Base-by-base conservation (phyloP, 2,797 vertebrate species). In the Numenius phaeopus region DNA sequence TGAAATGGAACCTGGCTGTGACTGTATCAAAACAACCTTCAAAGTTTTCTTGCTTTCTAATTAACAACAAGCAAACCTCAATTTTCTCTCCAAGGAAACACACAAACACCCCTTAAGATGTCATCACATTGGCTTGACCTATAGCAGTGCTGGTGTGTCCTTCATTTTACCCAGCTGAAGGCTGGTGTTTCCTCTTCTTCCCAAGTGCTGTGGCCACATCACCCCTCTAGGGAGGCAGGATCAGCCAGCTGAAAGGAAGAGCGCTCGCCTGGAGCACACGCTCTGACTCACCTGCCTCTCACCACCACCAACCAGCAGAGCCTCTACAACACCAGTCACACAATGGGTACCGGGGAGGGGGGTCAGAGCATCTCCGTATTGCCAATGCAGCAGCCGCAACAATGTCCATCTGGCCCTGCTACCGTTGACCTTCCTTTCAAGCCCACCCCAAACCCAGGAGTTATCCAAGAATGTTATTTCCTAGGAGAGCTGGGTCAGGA, bases 401-500 rank as follows among this genome's bases (percentile, higher is more conserved):
- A 62, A 79, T 0, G 18, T 79, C 89, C 93, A 84, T 89, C 85
- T 93, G 94, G 69, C 50, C 85, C 58, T 58, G 50, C 76, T 84
- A 37, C 65, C 3, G 0, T 4, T 86, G 89, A 83, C 81, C 66
- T 93, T 77, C 70, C 94, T 85, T 81, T 71, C 69, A 83, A 89
- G 89, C 67, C 32, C 69, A 86, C 16, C 44, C 91, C 81, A 92
- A 83, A 67, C 5, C 66, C 94, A 81, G 67, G 69, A 83, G 85
- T 66, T 82, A 72, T 22, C 85, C 82, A 61, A 57, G 62, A 65
- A 55, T n/a, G 40, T 77, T 72, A 90, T 88, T 96, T 92, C 87
- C 86, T 84, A 59, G 66, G 93, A 94, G 54, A 77, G 82, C 83
- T 90, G 70, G 95, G 90, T 96, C 95, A 97, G 80, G 90, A 94